phyloP scores from a whole-genome alignment of 2,797 vertebrate genomes.

The Antrozous pallidus region DNA sequence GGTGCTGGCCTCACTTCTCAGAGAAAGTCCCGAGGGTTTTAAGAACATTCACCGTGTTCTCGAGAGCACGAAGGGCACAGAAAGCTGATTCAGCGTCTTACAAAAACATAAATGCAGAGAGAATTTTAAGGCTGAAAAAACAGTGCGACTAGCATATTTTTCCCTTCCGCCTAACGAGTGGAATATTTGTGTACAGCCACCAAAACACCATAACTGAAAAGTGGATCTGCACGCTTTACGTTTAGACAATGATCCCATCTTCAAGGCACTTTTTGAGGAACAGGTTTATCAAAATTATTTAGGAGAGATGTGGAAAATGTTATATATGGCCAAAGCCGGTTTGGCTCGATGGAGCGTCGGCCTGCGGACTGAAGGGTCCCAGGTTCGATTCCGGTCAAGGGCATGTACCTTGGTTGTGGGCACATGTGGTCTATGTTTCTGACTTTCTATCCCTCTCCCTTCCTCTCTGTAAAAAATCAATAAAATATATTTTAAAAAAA shows the following conservation, averaged over 20 bases:
- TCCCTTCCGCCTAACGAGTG: background rate
- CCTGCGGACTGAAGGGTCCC: no score
- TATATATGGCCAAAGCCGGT: background rate
- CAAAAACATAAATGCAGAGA: background rate
- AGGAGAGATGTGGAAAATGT: slow-evolving; percentile 1
- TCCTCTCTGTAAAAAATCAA: no score
- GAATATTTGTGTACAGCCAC: slow-evolving; percentile 29
- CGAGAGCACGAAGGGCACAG: background rate
- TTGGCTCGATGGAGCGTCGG: no score
- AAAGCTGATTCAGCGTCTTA: background rate
- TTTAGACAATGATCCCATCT: background rate
- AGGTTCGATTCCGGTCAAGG: no score
- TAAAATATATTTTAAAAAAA: no score
- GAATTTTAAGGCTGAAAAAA: slow-evolving; percentile 45
- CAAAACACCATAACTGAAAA: slow-evolving; percentile 15
- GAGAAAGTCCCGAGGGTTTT: background rate
- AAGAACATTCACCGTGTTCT: background rate
- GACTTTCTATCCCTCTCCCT: no score
- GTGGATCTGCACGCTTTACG: background rate
- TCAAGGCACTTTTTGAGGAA: slow-evolving; percentile 11
- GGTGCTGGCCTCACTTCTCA: background rate
- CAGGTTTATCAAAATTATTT: slow-evolving; percentile 43
- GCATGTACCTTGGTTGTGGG: no score
- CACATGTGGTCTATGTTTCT: no score
- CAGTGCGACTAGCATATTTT: background rate